A percentile compares a stretch with the other conserved stretches of the same genome.
phyloP scores from a whole-genome alignment of 2,888 invertebrate species.

The Tipula lateralis region DNA sequence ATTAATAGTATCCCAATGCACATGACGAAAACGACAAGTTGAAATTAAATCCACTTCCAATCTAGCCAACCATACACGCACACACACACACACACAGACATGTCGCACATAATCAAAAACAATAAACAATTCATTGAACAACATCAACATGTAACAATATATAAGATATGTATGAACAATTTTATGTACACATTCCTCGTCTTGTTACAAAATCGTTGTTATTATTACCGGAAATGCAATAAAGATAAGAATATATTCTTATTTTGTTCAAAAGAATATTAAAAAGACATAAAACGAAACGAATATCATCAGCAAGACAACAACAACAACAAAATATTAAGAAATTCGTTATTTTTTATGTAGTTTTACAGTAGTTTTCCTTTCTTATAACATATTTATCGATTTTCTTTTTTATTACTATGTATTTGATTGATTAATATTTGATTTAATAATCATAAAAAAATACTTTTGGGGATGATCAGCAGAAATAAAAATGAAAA shows the following conservation, averaged over 20 bases:
- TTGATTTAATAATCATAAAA: neutral
- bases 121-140: constrained; percentile 11
- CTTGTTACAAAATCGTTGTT: constrained; percentile 14
- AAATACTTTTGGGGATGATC: neutral
- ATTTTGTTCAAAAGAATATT: constrained; percentile 11
- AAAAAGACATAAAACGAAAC: constrained; percentile 24
- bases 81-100: too few species aligned
- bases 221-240: constrained; percentile 24
- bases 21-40: neutral
- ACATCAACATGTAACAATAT: neutral
- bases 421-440: constrained; percentile 24
- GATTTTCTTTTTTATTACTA: neutral
- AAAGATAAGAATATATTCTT: constrained; percentile 24
- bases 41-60: neutral
- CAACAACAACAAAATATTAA: neutral
- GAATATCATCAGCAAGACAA: too few species aligned
- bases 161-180: neutral
- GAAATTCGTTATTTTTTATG: neutral
- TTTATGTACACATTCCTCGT: neutral
- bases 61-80: neutral
- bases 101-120: neutral
- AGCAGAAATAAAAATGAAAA: neutral
- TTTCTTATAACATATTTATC: neutral
- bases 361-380: constrained; percentile 24
- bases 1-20: too few species aligned